Evolutionary conservation across 2,113 vertebrate genomes (phyloP).

Genomic region (Heteronetta atricapilla): DNA sequence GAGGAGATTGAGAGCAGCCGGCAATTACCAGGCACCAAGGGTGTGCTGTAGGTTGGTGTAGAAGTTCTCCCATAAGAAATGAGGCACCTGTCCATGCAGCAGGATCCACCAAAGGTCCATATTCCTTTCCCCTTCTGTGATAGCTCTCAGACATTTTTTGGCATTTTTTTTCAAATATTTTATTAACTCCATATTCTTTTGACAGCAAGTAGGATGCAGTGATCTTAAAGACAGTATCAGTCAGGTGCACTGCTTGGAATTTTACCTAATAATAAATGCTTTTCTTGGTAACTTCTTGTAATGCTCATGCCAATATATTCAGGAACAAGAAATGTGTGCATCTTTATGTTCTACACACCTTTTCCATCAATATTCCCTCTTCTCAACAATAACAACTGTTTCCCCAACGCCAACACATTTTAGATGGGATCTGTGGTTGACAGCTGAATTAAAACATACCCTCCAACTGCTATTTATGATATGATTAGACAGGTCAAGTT

Average conservation of each 20-base stretch:
- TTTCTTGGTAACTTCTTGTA: neutral
- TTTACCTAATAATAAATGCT: neutral
- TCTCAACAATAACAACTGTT: neutral
- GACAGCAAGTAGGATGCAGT: neutral
- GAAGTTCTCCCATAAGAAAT: neutral
- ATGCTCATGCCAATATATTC: neutral
- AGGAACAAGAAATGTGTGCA: neutral
- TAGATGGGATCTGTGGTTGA: neutral
- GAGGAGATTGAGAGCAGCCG: neutral
- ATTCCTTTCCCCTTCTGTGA: neutral
- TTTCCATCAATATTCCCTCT: neutral
- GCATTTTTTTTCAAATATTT: too few species aligned
- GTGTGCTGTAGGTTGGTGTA: neutral
- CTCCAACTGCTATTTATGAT: neutral
- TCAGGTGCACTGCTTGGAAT: neutral
- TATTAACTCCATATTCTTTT: neutral
- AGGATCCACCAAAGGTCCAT: neutral
- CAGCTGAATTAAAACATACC: neutral
- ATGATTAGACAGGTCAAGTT: constrained; percentile 43
- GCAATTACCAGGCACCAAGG: neutral
- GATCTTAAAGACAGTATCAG: neutral
- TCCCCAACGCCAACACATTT: neutral
- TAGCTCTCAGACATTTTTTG: neutral
- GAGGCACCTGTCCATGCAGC: neutral
- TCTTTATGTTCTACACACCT: neutral